Percentiles rank a stretch among this genome's conserved stretches.
Evolutionary conservation across 2,888 invertebrate species (phyloP).

Genomic region (Hoplodrina blanda): DNA sequence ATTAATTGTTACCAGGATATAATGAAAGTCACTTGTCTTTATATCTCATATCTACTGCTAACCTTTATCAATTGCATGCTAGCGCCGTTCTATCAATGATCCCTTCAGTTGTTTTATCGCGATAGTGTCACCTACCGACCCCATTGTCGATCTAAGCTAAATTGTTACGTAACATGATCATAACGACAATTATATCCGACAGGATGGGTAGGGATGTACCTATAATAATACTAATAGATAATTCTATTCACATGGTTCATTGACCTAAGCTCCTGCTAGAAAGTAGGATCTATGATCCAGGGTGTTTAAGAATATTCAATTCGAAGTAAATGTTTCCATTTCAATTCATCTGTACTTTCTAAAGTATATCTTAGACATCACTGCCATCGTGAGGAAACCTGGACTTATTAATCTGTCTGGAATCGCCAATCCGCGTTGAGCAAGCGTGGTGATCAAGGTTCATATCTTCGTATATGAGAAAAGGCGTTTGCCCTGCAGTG

Average conservation of each 20-base stretch:
- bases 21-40: constrained; percentile 33
- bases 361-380: too few species aligned
- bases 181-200: constrained; percentile 19
- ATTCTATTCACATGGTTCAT: constrained; percentile 3
- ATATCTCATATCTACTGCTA: not conserved
- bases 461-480: too few species aligned
- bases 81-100: constrained; percentile 54
- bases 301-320: too few species aligned
- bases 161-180: constrained; percentile 30
- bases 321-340: too few species aligned
- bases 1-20: constrained; percentile 30
- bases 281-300: not conserved
- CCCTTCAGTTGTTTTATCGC: constrained; percentile 46
- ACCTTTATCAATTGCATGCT: constrained; percentile 30
- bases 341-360: too few species aligned
- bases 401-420: too few species aligned
- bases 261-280: constrained; percentile 7
- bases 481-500: too few species aligned
- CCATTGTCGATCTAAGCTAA: constrained; percentile 54
- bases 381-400: too few species aligned
- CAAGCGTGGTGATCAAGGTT: too few species aligned
- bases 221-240: not conserved
- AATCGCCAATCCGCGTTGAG: too few species aligned
- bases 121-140: constrained; percentile 44
- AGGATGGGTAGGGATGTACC: constrained; percentile 22